A percentile compares a stretch with the other conserved stretches of the same genome.
Evolutionary conservation across 2,113 vertebrate genomes (phyloP).

Genomic region (Thermophis baileyi): DNA sequence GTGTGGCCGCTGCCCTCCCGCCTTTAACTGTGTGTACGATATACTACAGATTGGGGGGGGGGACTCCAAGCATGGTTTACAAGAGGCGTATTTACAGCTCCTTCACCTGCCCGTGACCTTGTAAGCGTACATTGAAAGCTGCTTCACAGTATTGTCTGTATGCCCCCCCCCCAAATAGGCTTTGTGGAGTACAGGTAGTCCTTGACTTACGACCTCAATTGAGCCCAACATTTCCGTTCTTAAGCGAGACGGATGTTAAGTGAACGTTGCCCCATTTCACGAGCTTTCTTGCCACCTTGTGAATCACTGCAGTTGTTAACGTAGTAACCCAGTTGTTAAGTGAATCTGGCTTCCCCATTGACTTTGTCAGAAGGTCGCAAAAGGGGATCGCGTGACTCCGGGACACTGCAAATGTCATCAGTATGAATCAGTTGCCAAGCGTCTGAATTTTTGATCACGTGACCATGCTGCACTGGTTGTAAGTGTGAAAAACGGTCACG

Average conservation of each 20-base stretch:
- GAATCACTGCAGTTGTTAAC: neutral
- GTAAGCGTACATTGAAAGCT: neutral
- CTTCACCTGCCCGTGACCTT: neutral
- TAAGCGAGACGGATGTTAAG: neutral
- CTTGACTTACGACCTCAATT: neutral
- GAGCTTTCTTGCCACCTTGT: neutral
- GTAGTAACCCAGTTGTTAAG: neutral
- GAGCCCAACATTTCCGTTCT: neutral
- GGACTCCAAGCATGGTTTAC: neutral
- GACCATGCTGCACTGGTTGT: neutral
- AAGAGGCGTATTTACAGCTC: neutral
- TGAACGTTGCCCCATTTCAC: neutral
- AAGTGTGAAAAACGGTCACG: neutral
- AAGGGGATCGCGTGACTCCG: neutral
- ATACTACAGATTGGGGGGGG: rapidly evolving
- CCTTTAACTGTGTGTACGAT: neutral
- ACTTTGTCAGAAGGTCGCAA: neutral
- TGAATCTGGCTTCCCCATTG: neutral
- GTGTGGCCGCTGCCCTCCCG: neutral
- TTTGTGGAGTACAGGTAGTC: neutral
- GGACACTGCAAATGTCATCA: neutral
- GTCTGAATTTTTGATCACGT: neutral
- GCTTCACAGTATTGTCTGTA: neutral
- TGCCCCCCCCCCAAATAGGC: neutral
- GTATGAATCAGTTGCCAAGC: neutral